Percentiles rank a stretch among this genome's conserved stretches.
phyloP scores from a whole-genome alignment of 2,113 vertebrate genomes.

The Lota lota region DNA sequence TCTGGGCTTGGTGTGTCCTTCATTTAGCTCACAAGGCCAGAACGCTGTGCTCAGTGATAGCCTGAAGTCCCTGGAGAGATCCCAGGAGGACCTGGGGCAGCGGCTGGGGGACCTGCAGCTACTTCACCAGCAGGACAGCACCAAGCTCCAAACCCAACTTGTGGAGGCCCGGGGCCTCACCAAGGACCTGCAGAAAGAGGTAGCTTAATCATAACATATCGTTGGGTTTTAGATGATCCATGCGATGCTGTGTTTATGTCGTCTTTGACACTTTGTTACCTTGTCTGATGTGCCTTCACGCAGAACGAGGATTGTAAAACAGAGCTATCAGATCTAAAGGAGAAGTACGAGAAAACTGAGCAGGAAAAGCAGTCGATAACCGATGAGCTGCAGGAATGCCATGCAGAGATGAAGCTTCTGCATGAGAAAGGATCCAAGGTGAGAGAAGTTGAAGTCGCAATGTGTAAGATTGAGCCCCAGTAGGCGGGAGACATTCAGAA shows the following conservation, averaged over 20 bases:
- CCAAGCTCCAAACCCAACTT: conserved; percentile 83
- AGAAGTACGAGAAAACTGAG: conserved; percentile 82
- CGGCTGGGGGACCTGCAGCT: conserved; percentile 83
- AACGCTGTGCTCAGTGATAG: conserved; percentile 82
- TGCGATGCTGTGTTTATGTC: too few species aligned
- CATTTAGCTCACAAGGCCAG: conserved; percentile 84
- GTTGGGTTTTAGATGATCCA: too few species aligned
- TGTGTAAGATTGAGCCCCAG: background rate
- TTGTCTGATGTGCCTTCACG: conserved; percentile 7
- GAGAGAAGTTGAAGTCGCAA: conserved; percentile 55
- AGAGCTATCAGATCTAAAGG: conserved; percentile 84
- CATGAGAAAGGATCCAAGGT: conserved; percentile 92
- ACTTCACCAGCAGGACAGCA: conserved; percentile 83
- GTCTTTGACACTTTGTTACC: too few species aligned
- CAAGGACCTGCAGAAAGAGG: conserved; percentile 89
- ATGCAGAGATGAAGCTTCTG: conserved; percentile 87
- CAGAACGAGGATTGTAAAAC: conserved; percentile 85
- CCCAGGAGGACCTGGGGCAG: conserved; percentile 85
- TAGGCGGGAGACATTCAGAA: too few species aligned
- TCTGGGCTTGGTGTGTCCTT: conserved; percentile 14
- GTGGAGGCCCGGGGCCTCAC: conserved; percentile 83
- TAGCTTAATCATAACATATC: conserved; percentile 42
- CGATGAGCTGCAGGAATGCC: conserved; percentile 89
- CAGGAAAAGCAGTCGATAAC: conserved; percentile 84
- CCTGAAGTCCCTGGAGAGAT: conserved; percentile 82